Conservation (phyloP, 2,888 invertebrate genomes). For the Malachius bipustulatus region DNA sequence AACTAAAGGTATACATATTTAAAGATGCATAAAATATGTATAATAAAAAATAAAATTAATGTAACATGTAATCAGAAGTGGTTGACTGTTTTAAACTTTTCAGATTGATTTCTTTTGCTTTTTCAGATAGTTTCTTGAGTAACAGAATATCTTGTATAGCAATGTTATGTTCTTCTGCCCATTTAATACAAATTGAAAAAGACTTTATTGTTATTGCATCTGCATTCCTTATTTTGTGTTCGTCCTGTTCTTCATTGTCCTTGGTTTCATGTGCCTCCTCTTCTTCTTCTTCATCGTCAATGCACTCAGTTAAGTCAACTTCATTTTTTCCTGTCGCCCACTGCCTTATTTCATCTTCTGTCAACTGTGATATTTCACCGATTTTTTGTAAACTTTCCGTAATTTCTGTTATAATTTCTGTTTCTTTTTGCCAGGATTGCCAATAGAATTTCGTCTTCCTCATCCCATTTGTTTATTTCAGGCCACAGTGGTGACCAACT, state of each 20-base stretch:
- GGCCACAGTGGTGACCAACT: slow-evolving; percentile 6
- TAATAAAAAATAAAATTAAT: too few species aligned
- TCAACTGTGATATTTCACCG: too few species aligned
- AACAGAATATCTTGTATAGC: slow-evolving; percentile 1
- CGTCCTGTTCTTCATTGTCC: neutral
- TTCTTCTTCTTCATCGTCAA: slow-evolving; percentile 1
- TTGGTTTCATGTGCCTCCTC: neutral
- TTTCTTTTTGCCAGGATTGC: slow-evolving; percentile 5
- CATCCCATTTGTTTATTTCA: slow-evolving; percentile 5
- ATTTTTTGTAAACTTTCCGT: slow-evolving; percentile 2
- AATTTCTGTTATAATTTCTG: neutral
- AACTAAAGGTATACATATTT: too few species aligned
- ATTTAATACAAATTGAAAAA: neutral
- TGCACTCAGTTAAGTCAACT: slow-evolving; percentile 3
- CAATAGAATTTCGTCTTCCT: slow-evolving; percentile 7
- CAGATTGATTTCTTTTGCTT: neutral
- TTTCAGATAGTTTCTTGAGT: too few species aligned
- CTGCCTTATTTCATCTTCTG: slow-evolving; percentile 6
- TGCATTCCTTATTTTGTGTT: neutral
- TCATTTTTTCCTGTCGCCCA: slow-evolving; percentile 6
- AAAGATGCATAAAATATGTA: too few species aligned
- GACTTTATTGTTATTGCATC: slow-evolving; percentile 1
- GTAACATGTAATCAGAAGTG: too few species aligned
- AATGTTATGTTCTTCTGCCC: neutral
- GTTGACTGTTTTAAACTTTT: too few species aligned